Conservation (phyloP, 2,113 vertebrate species). For the Pterocles gutturalis region DNA sequence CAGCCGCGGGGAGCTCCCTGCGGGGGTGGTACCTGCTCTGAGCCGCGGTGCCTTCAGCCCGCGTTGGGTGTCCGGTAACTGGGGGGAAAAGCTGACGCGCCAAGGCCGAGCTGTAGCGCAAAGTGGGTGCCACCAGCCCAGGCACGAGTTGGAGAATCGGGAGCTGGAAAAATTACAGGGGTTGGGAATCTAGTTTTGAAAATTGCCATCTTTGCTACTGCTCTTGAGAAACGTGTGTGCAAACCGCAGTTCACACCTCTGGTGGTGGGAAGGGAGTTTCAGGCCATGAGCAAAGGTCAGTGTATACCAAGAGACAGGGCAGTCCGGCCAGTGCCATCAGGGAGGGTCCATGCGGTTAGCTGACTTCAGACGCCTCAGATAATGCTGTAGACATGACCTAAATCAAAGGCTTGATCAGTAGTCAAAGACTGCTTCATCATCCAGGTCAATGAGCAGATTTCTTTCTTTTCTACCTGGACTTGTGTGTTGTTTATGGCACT, state of each 20-base stretch:
- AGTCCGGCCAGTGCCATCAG: background rate
- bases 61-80: background rate
- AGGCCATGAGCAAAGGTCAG: background rate
- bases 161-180: background rate
- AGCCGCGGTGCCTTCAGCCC: background rate
- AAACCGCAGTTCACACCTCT: fast-evolving
- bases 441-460: background rate
- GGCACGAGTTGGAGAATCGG: background rate
- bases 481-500: background rate
- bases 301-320: background rate
- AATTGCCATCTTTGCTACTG: fast-evolving
- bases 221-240: background rate
- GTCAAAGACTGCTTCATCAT: background rate
- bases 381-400: background rate
- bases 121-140: background rate
- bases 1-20: background rate
- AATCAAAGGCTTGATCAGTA: background rate
- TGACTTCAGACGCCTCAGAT: background rate
- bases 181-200: background rate
- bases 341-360: fast-evolving
- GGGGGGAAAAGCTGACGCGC: fast-evolving
- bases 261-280: background rate
- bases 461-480: background rate
- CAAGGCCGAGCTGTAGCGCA: background rate
- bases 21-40: background rate